Evolutionary conservation across 2,113 vertebrate genomes (phyloP), one percentile per base, ranked within the genome.

Genomic region (Sylvilagus bachmani): DNA sequence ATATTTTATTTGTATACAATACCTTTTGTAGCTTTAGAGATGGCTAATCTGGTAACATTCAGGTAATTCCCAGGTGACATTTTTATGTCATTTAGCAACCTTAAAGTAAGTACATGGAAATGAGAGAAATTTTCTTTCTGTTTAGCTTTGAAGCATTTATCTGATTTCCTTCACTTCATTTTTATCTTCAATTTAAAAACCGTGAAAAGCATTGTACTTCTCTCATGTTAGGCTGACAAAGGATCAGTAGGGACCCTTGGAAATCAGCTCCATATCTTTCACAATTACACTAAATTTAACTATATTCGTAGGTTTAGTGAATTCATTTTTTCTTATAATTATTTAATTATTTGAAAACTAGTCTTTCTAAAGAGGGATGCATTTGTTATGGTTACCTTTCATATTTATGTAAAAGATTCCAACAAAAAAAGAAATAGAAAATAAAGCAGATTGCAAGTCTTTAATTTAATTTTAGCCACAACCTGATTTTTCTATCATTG

Each of bases 101-200:
- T 66, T 69, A 91, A 83, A 55, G 3, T 75, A 86, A 83, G 12
- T 12, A 11, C 9, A 67, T 44, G 69, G 25, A 66, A 31, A 91
- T 55, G 36, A 91, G 89, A 82, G 22, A 79, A 58, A 74, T 73
- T 66, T 53, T n/a, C 11, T 93, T 84, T 80, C 33, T 71, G 33
- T 29, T 86, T 89, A 67, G 6, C 11, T 82, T 74, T 10, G 2
- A 80, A 25, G 13, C 22, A 49, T 73, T 83, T 36, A 29, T 81
- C 36, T 67, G 11, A 74, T 83, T 71, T 81, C 17, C 24, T 22
- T 4, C 0, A 81, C 10, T 13, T 36, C 90, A 36, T 44, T 71
- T 86, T 90, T 71, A 90, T 64, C 22, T 58, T 84, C 22, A 84
- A 25, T 51, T 95, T 77, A 27, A 92, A 90, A 96, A 75, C 25